Evolutionary conservation across 2,113 vertebrate species (phyloP).

Genomic region (Leptobrachium ailaonicum): DNA sequence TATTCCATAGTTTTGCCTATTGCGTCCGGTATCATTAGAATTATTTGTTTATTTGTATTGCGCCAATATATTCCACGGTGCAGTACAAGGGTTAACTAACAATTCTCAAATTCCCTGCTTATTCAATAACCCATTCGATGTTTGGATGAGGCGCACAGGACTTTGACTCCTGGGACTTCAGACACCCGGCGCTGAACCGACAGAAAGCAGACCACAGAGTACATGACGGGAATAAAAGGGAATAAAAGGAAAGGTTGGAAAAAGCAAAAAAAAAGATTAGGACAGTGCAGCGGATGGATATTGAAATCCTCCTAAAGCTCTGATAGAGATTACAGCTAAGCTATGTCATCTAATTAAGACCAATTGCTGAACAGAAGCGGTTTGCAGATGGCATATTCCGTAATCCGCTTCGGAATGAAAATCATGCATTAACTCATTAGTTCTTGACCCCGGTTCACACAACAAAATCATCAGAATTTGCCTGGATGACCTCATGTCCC

Average conservation of each 20-base stretch:
- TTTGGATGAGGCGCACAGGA: too few species aligned
- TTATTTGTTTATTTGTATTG: too few species aligned
- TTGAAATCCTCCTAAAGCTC: conserved; percentile 25
- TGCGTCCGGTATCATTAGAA: too few species aligned
- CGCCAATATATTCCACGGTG: too few species aligned
- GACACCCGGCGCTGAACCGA: too few species aligned
- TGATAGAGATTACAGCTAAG: conserved; percentile 41
- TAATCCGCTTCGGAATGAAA: conserved; percentile 29
- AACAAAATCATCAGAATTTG: conserved; percentile 15
- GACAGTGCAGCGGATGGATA: conserved; percentile 19
- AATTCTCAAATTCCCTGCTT: too few species aligned
- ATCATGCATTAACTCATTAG: not conserved
- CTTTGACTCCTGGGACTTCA: too few species aligned
- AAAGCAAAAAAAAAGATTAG: not conserved
- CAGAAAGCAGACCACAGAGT: not conserved
- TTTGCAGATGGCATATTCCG: conserved; percentile 31
- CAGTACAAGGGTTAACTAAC: too few species aligned
- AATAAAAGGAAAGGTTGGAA: not conserved
- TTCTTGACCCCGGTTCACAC: not conserved
- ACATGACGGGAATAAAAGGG: conserved; percentile 16
- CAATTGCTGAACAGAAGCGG: conserved; percentile 15
- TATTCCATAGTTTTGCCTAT: too few species aligned
- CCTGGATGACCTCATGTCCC: not conserved
- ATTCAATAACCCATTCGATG: too few species aligned
- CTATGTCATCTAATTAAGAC: conserved; percentile 40